phyloP scores from a whole-genome alignment of 1,140 invertebrate genomes.

The Ooceraea biroi region DNA sequence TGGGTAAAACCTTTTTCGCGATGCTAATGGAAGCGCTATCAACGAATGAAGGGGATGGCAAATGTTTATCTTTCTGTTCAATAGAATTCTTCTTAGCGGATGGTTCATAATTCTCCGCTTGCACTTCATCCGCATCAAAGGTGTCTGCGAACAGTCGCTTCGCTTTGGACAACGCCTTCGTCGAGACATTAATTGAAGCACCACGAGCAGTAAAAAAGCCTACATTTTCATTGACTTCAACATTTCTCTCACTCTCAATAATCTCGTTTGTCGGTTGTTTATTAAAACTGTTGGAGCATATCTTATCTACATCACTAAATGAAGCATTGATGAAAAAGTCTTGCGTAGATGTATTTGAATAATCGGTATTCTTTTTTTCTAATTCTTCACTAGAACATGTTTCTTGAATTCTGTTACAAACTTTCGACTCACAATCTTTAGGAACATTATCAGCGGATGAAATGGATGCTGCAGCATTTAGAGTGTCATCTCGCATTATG shows the following conservation, averaged over 20 bases:
- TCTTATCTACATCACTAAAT: slow-evolving; percentile 74
- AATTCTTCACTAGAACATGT: slow-evolving; percentile 24
- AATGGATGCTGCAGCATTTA: neutral
- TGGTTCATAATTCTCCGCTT: neutral
- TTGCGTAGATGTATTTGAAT: slow-evolving; percentile 73
- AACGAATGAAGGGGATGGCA: slow-evolving; percentile 1
- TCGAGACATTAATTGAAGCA: slow-evolving; percentile 39
- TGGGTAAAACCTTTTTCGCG: neutral
- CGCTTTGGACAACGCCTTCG: slow-evolving; percentile 65
- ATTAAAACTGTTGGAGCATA: slow-evolving; percentile 58
- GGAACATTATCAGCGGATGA: neutral
- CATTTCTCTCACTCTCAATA: slow-evolving; percentile 13
- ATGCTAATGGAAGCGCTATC: neutral
- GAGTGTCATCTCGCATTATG: neutral
- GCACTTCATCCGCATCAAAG: slow-evolving; percentile 18
- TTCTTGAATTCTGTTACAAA: neutral
- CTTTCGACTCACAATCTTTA: neutral
- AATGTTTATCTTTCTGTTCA: neutral
- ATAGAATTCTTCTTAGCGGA: slow-evolving; percentile 12
- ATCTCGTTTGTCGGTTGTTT: slow-evolving; percentile 20
- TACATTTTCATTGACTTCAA: slow-evolving; percentile 29
- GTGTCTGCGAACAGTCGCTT: slow-evolving; percentile 48
- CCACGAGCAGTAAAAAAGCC: slow-evolving; percentile 25
- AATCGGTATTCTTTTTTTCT: slow-evolving; percentile 22
- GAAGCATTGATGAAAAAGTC: slow-evolving; percentile 78